Evolutionary conservation across 92 coral and sea anemone species (phyloP).

Genomic region (Plumapathes pennacea): DNA sequence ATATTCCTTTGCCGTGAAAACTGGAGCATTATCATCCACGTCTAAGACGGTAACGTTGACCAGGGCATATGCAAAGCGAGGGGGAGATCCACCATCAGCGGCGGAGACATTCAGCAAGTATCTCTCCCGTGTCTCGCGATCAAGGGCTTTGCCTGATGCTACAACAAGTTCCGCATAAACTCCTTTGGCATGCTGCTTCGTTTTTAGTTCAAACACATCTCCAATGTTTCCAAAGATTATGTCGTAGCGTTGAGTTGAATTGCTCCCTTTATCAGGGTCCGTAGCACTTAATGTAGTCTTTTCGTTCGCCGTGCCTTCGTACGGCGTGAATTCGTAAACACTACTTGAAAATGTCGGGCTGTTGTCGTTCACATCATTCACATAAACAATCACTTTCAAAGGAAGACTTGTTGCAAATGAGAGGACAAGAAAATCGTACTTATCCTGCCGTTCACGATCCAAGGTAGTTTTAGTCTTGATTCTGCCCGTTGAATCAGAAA

Average conservation of each 20-base stretch:
- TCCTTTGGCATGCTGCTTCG: slow-evolving; percentile 15
- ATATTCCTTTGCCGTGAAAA: slow-evolving; percentile 57
- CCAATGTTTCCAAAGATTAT: slow-evolving; percentile 86
- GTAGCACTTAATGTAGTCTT: slow-evolving; percentile 37
- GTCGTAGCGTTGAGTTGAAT: slow-evolving; percentile 67
- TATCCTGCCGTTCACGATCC: slow-evolving; percentile 62
- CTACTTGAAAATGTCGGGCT: slow-evolving; percentile 62
- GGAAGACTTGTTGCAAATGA: neutral
- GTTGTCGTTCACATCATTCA: slow-evolving; percentile 88
- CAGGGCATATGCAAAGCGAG: slow-evolving; percentile 42
- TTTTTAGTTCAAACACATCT: slow-evolving; percentile 47
- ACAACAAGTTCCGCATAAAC: slow-evolving; percentile 48
- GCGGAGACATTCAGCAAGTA: slow-evolving; percentile 88
- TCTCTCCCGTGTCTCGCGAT: slow-evolving; percentile 62
- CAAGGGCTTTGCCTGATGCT: slow-evolving; percentile 58
- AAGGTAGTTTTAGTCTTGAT: slow-evolving; percentile 51
- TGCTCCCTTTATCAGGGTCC: slow-evolving; percentile 73
- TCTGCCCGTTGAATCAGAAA: slow-evolving; percentile 14
- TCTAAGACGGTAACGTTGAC: slow-evolving; percentile 81
- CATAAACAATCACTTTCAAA: slow-evolving; percentile 44
- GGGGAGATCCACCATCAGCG: slow-evolving; percentile 80
- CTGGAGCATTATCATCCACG: slow-evolving; percentile 72
- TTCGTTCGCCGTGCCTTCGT: slow-evolving; percentile 46
- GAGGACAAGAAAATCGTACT: slow-evolving; percentile 18
- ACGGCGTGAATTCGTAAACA: slow-evolving; percentile 27